phyloP scores from a whole-genome alignment of 2,113 vertebrate genomes.

The Chaetops frenatus region DNA sequence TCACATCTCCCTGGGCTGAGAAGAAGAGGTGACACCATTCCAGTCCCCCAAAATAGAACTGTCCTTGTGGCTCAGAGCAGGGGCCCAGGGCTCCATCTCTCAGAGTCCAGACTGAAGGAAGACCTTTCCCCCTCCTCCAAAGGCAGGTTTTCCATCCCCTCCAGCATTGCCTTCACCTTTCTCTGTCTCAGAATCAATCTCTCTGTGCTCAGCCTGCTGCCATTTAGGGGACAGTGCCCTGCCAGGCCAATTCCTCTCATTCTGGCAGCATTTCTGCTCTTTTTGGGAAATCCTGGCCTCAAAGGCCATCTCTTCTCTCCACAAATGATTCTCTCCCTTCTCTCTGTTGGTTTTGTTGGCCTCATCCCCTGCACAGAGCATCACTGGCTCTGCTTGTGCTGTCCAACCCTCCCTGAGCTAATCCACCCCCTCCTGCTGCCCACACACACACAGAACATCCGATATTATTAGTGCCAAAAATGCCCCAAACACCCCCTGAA shows the following conservation, averaged over 20 bases:
- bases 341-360: neutral
- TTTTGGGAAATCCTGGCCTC: neutral
- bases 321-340: neutral
- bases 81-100: neutral
- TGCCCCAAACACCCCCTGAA: neutral
- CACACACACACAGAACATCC: neutral
- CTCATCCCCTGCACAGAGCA: neutral
- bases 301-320: neutral
- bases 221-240: neutral
- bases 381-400: fast-evolving
- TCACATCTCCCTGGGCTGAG: neutral
- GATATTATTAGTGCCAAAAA: neutral
- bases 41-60: neutral
- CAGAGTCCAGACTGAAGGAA: neutral
- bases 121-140: neutral
- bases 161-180: neutral
- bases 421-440: neutral
- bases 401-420: neutral
- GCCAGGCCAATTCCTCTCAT: neutral
- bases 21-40: neutral
- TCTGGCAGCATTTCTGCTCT: neutral
- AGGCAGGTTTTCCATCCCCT: neutral
- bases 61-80: neutral
- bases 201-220: neutral
- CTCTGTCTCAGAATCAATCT: neutral